A percentile compares a stretch with the other conserved stretches of the same genome.
Conservation (phyloP, 2,113 vertebrate genomes). For the Ctenomys sociabilis region DNA sequence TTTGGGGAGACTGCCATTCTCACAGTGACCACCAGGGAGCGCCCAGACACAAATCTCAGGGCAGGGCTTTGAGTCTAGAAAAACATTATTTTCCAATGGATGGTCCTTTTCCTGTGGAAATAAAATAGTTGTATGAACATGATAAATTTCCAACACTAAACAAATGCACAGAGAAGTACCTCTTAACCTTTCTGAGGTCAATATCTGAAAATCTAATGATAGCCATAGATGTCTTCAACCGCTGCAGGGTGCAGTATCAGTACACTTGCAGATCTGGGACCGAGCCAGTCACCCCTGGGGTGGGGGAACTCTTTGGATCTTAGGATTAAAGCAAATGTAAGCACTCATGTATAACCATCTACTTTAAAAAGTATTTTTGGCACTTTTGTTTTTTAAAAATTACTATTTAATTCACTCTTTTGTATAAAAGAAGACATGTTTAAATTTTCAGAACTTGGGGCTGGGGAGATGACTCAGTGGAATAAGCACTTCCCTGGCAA, state of each 20-base stretch:
- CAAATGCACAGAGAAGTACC: neutral
- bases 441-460: neutral
- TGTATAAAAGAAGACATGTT: neutral
- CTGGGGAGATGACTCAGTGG: too few relatives aligned
- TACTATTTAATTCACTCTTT: neutral
- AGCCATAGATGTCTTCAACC: neutral
- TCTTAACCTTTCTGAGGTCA: neutral
- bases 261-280: neutral
- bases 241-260: fast-evolving
- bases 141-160: neutral
- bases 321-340: slow-evolving; percentile 14
- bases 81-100: neutral
- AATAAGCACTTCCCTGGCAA: too few relatives aligned
- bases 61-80: neutral
- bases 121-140: neutral
- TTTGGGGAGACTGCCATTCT: neutral
- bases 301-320: neutral
- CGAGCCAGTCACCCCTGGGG: neutral
- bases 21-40: neutral
- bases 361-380: neutral
- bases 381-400: neutral
- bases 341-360: too few relatives aligned
- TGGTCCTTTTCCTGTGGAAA: slow-evolving; percentile 8
- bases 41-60: neutral
- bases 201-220: neutral